A percentile compares a stretch with the other conserved stretches of the same genome.
Evolutionary conservation across 2,888 invertebrate species (phyloP).

Genomic region (Acanthacorydalis orientalis): DNA sequence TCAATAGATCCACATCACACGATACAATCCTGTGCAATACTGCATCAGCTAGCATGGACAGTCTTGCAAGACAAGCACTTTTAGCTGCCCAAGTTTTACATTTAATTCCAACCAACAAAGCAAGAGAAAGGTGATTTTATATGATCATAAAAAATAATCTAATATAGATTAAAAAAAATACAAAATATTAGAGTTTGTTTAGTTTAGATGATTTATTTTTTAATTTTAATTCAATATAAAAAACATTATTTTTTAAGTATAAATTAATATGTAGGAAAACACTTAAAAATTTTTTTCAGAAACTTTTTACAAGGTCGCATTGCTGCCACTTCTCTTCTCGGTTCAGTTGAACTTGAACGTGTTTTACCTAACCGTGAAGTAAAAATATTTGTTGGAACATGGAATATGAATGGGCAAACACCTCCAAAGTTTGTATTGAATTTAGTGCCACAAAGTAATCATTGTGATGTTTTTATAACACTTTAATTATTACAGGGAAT

Average conservation of each 20-base stretch:
- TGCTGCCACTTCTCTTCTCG: conserved; percentile 65
- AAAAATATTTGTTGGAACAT: conserved; percentile 79
- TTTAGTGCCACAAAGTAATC: background rate
- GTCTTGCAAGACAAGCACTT: conserved; percentile 54
- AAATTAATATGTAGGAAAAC: too few relatives aligned
- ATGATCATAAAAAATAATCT: background rate
- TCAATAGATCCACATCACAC: conserved; percentile 1
- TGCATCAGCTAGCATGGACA: conserved; percentile 38
- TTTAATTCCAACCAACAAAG: conserved; percentile 67
- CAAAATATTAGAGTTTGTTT: too few relatives aligned
- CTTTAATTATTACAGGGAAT: conserved; percentile 36
- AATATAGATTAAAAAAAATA: conserved; percentile 1
- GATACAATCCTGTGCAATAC: conserved; percentile 5
- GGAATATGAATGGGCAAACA: conserved; percentile 92
- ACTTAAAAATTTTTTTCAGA: too few relatives aligned
- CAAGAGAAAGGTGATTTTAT: conserved; percentile 47
- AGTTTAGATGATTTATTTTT: too few relatives aligned
- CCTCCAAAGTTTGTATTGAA: conserved; percentile 49
- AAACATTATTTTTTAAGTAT: conserved; percentile 4
- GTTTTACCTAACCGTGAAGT: conserved; percentile 74
- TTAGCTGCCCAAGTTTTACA: conserved; percentile 66
- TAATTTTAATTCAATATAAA: too few relatives aligned
- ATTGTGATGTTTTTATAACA: background rate
- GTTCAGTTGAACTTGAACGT: conserved; percentile 69
- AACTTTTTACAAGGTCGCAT: conserved; percentile 67